phyloP scores from a whole-genome alignment of 2,113 vertebrate species.

The Myocastor coypus region DNA sequence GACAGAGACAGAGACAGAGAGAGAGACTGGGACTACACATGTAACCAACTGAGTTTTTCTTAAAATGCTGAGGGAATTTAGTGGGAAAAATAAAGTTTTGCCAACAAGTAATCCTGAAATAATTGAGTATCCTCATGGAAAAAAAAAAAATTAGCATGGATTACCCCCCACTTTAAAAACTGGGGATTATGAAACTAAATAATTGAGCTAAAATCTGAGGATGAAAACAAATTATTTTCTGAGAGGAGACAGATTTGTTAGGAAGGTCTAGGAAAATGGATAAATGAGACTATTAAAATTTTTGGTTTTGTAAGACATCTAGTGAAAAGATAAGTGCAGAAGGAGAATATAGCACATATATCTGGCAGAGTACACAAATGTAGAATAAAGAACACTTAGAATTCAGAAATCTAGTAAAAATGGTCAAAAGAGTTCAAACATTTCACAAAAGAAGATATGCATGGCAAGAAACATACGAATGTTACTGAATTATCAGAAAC shows the following conservation, averaged over 20 bases:
- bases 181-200: neutral
- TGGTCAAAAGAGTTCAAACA: conserved; percentile 3
- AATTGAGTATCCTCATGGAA: neutral
- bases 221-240: conserved; percentile 9
- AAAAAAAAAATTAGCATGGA: neutral
- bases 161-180: neutral
- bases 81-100: neutral
- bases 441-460: conserved; percentile 31
- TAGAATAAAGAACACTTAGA: conserved; percentile 29
- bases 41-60: neutral
- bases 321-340: neutral
- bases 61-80: conserved; percentile 26
- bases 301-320: neutral
- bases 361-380: neutral
- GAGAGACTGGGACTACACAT: neutral
- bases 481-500: neutral
- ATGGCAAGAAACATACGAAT: conserved; percentile 2
- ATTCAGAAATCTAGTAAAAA: conserved; percentile 15
- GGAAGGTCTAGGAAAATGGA: neutral
- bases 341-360: neutral
- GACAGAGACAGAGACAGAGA: no score
- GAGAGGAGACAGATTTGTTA: neutral
- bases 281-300: conserved; percentile 32
- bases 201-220: conserved; percentile 15
- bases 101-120: neutral